These are phyloP conservation scores for Esox lucius DNA, from an alignment of 2,797 vertebrate genomes.

Conservation along the genomic window DNA sequence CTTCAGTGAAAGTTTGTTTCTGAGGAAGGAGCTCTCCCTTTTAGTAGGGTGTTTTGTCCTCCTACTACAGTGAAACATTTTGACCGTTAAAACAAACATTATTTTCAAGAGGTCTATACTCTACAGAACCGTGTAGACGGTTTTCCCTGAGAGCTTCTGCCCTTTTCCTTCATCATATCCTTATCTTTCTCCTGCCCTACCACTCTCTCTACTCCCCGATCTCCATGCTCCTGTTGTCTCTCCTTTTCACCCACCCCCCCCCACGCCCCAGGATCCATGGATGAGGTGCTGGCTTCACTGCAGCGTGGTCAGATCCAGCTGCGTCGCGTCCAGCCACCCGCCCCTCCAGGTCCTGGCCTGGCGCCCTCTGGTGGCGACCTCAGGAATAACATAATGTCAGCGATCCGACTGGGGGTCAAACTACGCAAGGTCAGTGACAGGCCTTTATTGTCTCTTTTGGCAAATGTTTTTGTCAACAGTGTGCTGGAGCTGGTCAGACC, in stretches of 20 bases:
- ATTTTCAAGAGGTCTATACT: neutral
- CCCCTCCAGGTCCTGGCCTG: neutral
- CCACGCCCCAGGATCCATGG: slow-evolving; percentile 84
- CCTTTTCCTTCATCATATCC: no score
- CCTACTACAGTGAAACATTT: no score
- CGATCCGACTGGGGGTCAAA: slow-evolving; percentile 87
- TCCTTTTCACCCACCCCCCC: neutral
- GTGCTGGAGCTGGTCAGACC: no score
- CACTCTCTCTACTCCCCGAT: neutral
- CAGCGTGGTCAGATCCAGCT: slow-evolving; percentile 78
- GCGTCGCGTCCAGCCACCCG: slow-evolving; percentile 60
- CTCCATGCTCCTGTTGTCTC: neutral
- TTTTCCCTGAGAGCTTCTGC: neutral
- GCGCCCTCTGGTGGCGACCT: slow-evolving; percentile 42
- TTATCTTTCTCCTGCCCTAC: neutral
- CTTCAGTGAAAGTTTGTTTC: neutral
- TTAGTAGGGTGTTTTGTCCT: neutral
- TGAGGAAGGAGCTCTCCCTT: neutral
- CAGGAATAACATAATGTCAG: slow-evolving; percentile 80
- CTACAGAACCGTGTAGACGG: neutral
- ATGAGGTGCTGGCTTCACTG: slow-evolving; percentile 89
- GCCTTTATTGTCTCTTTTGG: neutral
- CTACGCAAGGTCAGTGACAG: slow-evolving; percentile 78
- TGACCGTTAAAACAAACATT: no score
- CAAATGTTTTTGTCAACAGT: neutral